Evolutionary conservation across 2,888 invertebrate species (phyloP), one percentile per base, ranked within the genome.

Genomic region (Diplazon laetatorius): DNA sequence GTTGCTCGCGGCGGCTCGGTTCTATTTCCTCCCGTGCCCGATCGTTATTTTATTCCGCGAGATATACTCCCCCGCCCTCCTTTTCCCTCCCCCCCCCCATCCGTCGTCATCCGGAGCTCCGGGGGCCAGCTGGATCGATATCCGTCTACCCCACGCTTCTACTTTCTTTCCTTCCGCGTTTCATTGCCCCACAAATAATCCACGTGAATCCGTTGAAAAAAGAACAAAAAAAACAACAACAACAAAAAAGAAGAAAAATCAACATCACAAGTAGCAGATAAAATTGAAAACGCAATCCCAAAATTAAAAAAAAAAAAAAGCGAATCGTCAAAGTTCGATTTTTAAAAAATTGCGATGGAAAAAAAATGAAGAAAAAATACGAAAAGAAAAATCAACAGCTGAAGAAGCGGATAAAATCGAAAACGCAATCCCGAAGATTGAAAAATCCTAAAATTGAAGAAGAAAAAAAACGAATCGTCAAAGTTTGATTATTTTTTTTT

Each of bases 41-140:
- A 75, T 62, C 68, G 62, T 68, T 60, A 60, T 65, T 74, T 50
- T 35, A 59, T 42, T 60, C 39, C 48, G 12, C 12, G 57, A 46
- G 25, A 46, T 48, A 57, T 42, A 37, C 20, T n/a, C n/a, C n/a
- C n/a, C n/a, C n/a, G n/a, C n/a, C n/a, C n/a, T n/a, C n/a, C n/a
- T n/a, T n/a, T n/a, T n/a, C n/a, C n/a, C n/a, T n/a, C n/a, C n/a
- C n/a, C n/a, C n/a, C n/a, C n/a, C n/a, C n/a, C n/a, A n/a, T n/a
- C n/a, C 25, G 39, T 52, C 52, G 52, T 35, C 39, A 59, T 68
- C 48, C 65, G 66, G 22, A 55, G 62, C 52, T 25, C 62, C 22
- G 39, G 30, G 55, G 50, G 2, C 22, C 59, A 20, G 46, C 16
- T 39, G 50, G 16, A 69, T 76, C 69, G 57, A 69, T 76, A 63